A percentile compares a stretch with the other conserved stretches of the same genome.
These are phyloP conservation scores for Gambelia wislizenii DNA, from an alignment of 2,797 vertebrate genomes.

Conservation along the genomic window DNA sequence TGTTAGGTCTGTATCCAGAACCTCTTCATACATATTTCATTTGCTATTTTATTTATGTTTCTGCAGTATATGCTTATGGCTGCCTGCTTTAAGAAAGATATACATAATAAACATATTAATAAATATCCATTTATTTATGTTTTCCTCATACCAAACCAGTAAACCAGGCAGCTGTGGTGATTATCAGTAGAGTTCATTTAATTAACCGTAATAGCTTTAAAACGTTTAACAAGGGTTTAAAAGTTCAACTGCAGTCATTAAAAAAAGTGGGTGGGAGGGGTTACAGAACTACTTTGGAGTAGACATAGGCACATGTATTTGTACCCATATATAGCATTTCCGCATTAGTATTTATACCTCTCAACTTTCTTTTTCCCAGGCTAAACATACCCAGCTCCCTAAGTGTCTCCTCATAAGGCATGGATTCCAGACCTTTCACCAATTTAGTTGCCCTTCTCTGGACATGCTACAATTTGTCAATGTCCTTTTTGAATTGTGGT, in stretches of 20 bases:
- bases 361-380: too few relatives aligned
- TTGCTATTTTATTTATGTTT: not conserved
- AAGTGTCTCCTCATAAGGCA: too few relatives aligned
- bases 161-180: conserved; percentile 2
- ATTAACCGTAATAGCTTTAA: not conserved
- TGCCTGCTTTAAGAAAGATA: not conserved
- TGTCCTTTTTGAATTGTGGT: too few relatives aligned
- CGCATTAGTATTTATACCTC: not conserved
- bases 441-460: too few relatives aligned
- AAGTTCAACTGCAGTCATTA: conserved; percentile 10
- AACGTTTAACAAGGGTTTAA: not conserved
- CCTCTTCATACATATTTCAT: not conserved
- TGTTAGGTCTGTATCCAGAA: too few relatives aligned
- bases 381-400: too few relatives aligned
- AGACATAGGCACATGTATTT: not conserved
- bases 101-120: not conserved
- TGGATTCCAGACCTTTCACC: too few relatives aligned
- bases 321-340: not conserved
- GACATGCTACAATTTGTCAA: too few relatives aligned
- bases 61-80: not conserved
- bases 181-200: not conserved
- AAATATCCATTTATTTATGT: conserved; percentile 3
- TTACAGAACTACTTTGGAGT: not conserved
- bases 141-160: not conserved
- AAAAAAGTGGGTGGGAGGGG: not conserved